Percentiles rank a stretch among this genome's conserved stretches.
phyloP scores from a whole-genome alignment of 2,113 vertebrate species.

The Triplophysa tibetana region DNA sequence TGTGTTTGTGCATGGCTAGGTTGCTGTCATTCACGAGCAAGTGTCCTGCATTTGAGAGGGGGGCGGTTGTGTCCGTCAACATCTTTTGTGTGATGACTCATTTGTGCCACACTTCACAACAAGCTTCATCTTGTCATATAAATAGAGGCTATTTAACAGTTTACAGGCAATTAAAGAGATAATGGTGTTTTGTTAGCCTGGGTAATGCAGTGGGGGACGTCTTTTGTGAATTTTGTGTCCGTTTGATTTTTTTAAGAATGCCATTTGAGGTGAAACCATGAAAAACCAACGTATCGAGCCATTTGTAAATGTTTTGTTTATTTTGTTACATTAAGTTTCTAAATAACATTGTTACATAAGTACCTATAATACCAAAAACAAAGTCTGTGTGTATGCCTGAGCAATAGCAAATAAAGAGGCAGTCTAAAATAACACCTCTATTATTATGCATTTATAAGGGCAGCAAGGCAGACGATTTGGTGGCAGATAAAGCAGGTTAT shows the following conservation, averaged over 20 bases:
- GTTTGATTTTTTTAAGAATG: conserved; percentile 27
- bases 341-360: neutral
- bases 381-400: neutral
- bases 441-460: neutral
- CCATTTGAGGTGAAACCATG: neutral
- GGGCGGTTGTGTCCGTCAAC: conserved; percentile 14
- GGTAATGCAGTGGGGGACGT: conserved; percentile 8
- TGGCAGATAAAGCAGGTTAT: neutral
- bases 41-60: conserved; percentile 33
- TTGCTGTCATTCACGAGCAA: conserved; percentile 22
- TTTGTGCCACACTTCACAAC: conserved; percentile 50
- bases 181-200: conserved; percentile 43
- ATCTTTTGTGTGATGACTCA: conserved; percentile 49
- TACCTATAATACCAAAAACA: neutral
- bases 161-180: conserved; percentile 52
- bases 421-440: neutral
- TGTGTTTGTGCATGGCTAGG: conserved; percentile 2
- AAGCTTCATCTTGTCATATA: conserved; percentile 54
- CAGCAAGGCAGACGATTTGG: neutral
- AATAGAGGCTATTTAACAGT: conserved; percentile 51
- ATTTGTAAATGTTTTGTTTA: neutral
- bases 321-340: neutral
- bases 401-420: neutral
- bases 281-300: neutral
- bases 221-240: conserved; percentile 9